Conservation (phyloP, 2,113 vertebrate species). For the Thryonomys swinderianus region DNA sequence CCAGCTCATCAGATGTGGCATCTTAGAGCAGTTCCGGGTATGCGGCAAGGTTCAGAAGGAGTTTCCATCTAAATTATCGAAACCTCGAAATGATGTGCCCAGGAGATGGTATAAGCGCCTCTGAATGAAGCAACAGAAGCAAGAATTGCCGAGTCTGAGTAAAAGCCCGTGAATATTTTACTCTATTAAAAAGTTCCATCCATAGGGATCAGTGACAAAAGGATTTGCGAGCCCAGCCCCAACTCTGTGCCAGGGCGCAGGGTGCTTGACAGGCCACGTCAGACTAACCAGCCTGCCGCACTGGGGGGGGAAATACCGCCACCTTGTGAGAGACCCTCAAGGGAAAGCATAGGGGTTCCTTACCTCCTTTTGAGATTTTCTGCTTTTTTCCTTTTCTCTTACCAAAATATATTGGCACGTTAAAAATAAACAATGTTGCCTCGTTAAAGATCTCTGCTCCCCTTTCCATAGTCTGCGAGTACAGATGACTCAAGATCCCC, state of each 20-base stretch:
- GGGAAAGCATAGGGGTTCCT: background rate
- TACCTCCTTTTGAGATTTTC: background rate
- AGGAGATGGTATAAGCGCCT: background rate
- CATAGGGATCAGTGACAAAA: background rate
- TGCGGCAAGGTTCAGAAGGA: background rate
- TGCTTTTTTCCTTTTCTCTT: constrained; percentile 9
- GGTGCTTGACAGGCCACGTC: too few species aligned
- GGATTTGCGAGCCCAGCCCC: background rate
- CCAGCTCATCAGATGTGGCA: background rate
- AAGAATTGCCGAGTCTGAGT: constrained; percentile 25
- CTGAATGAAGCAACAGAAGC: background rate
- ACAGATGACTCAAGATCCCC: constrained; percentile 20
- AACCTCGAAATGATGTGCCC: background rate
- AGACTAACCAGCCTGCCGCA: background rate
- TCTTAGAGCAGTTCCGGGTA: background rate
- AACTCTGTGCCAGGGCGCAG: background rate
- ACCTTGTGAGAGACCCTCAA: background rate
- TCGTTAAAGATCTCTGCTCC: background rate
- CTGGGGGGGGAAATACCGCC: too few species aligned
- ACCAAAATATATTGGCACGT: constrained; percentile 28
- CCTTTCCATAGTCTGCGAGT: background rate
- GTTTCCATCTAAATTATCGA: background rate
- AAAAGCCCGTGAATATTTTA: constrained; percentile 30
- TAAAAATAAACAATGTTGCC: constrained; percentile 1
- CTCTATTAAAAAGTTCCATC: background rate